Base-by-base conservation (phyloP, 2,888 invertebrate genomes). In the Aphodius sticticus region DNA sequence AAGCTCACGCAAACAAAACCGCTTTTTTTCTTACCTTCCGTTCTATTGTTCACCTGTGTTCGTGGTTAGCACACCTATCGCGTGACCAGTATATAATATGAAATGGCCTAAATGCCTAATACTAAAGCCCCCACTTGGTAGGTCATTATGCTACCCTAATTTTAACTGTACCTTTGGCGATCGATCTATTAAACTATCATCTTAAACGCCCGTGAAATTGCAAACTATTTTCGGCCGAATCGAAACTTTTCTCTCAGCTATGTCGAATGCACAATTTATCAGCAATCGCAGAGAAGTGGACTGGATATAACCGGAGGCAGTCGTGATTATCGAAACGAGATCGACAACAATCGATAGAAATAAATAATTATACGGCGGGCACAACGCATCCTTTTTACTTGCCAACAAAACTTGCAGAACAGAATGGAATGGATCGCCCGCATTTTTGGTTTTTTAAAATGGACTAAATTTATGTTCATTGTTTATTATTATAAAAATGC, bases 311-410 rank as follows among this genome's bases (percentile, higher is more conserved):
- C 74, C 74, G 35, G 36, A 37, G 74, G 74, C 74, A 26, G n/a
- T 74, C 74, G 35, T 74, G 74, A 74, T 74, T 37, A 36, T 74
- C 36, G 37, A 26, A 74, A 74, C 37, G 53, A 53, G 53, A 74
- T 35, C 74, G 37, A 35, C 74, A 74, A 74, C 37, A 74, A 74
- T 74, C 36, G 35, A 74, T 74, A 74, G 74, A 74, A 36, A 74
- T 74, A 74, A 74, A 74, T 74, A 74, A 74, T 74, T 74, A 74
- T 37, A 74, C 37, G 37, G 16, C 37, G 37, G 37, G 74, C 74
- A 26, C 74, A n/a, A 74, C 74, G 74, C 74, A 74, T 37, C 16
- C 15, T 37, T 37, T 74, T 37, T 74, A 16, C n/a, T 74, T 35
- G n/a, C 37, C 53, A 2, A 3, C 26, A 26, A 26, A 26, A 26